Evolutionary conservation across 1,140 invertebrate species (phyloP), one percentile per base, ranked within the genome.

Genomic region (Heterodera carotae): DNA sequence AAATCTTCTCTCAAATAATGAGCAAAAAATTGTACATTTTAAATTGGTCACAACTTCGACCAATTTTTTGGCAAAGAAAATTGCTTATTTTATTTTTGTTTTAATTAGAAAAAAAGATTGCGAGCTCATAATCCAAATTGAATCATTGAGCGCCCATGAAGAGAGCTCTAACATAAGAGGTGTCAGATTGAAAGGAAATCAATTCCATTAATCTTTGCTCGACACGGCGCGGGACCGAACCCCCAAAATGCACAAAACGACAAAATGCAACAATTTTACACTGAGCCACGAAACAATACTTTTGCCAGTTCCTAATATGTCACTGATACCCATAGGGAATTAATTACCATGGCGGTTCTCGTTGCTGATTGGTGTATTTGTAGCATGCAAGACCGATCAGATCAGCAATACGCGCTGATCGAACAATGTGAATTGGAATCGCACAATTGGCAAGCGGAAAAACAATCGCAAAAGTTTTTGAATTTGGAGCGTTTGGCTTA

Each of bases 311-410:
- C n/a, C n/a, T n/a, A n/a, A n/a, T n/a, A n/a, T n/a, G n/a, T n/a
- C n/a, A n/a, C n/a, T n/a, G n/a, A n/a, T n/a, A n/a, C n/a, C n/a
- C n/a, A n/a, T n/a, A n/a, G n/a, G n/a, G n/a, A 43, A 43, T 43
- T 43, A 43, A 43, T 43, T 43, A 43, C 39, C 39, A 43, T 2
- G 43, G 5, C 27, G 71, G 71, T 36, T 74, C 36, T 15, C 39
- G 43, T 39, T 34, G 39, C 10, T 64, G 36, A 0, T 56, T 53
- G 6, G 71, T 56, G 36, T 66, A 74, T 29, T 27, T n/a, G 39
- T 74, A 56, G 29, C 71, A 74, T 6, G 71, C 71, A 12, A 74
- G 43, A 0, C 71, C 71, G 33, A 74, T 74, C 56, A 74, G 34
- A 74, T 74, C 71, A 36, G 43, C 33, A 18, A 74, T 74, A n/a